These are phyloP conservation scores for Papilio xuthus DNA, from an alignment of 1,140 invertebrate genomes.

Conservation along the genomic window DNA sequence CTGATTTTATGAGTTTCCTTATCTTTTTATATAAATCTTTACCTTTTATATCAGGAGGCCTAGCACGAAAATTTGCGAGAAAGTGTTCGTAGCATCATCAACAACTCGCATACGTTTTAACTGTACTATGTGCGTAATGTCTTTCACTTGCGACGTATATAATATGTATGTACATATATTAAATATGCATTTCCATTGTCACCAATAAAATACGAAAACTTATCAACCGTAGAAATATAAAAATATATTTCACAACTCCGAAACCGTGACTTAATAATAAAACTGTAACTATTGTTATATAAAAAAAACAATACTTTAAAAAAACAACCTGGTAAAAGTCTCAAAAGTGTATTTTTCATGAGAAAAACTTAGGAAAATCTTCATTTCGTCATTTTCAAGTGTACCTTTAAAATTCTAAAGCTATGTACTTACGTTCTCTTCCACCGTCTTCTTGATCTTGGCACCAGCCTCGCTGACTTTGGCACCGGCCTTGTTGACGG, in stretches of 20 bases:
- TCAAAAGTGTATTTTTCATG: neutral
- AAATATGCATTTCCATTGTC: no score
- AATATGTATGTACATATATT: no score
- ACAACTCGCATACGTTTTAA: no score
- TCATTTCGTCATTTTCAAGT: no score
- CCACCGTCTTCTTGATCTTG: slow-evolving; percentile 97
- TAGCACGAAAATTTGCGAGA: no score
- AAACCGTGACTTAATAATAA: neutral
- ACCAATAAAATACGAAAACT: neutral
- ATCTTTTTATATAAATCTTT: neutral
- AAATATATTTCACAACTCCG: neutral
- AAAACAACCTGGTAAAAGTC: neutral
- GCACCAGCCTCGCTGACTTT: slow-evolving; percentile 96
- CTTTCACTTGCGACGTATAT: no score
- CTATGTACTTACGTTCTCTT: slow-evolving; percentile 93
- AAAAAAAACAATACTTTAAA: neutral
- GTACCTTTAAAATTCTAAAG: neutral
- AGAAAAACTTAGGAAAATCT: neutral
- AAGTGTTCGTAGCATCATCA: no score
- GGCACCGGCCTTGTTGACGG: slow-evolving; percentile 94
- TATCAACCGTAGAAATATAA: neutral
- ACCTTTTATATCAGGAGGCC: no score
- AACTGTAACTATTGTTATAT: neutral
- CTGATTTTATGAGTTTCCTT: neutral
- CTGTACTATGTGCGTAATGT: no score